Evolutionary conservation across 2,113 vertebrate genomes (phyloP).

Genomic region (Menura novaehollandiae): DNA sequence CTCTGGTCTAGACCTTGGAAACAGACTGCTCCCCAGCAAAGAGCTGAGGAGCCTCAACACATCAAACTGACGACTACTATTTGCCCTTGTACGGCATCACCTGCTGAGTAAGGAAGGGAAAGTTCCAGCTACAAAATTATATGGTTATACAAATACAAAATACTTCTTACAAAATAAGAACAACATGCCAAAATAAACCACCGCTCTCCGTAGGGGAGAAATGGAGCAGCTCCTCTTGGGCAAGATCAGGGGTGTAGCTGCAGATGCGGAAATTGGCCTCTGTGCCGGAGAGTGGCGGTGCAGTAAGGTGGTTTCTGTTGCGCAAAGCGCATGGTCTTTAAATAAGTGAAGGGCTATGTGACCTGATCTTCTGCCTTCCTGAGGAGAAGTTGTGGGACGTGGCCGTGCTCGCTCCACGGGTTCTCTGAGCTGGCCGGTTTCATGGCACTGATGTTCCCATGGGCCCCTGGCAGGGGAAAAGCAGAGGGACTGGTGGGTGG

Average conservation of each 20-base stretch:
- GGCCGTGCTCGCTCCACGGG: fast-evolving
- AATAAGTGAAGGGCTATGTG: background rate
- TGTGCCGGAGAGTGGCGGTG: fast-evolving
- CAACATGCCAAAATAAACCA: constrained; percentile 55
- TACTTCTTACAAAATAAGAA: constrained; percentile 44
- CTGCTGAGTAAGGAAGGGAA: constrained; percentile 40
- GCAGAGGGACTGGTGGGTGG: background rate
- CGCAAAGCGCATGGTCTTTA: background rate
- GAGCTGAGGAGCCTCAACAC: constrained; percentile 5
- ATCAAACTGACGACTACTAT: background rate
- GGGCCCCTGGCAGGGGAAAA: background rate
- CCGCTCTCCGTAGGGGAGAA: background rate
- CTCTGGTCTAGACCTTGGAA: constrained; percentile 7
- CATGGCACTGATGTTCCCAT: background rate
- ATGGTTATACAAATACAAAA: constrained; percentile 41
- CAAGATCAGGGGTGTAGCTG: constrained; percentile 3
- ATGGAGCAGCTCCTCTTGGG: constrained; percentile 30
- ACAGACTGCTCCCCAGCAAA: background rate
- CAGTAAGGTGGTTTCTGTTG: constrained; percentile 34
- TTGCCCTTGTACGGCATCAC: background rate
- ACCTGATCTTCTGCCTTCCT: background rate
- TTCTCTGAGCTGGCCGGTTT: background rate
- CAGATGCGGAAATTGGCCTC: background rate
- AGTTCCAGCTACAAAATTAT: constrained; percentile 52
- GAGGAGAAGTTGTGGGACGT: background rate